These are phyloP conservation scores for Epizoanthus ramosus DNA, from an alignment of 92 coral and sea anemone species.

Conservation along the genomic window DNA sequence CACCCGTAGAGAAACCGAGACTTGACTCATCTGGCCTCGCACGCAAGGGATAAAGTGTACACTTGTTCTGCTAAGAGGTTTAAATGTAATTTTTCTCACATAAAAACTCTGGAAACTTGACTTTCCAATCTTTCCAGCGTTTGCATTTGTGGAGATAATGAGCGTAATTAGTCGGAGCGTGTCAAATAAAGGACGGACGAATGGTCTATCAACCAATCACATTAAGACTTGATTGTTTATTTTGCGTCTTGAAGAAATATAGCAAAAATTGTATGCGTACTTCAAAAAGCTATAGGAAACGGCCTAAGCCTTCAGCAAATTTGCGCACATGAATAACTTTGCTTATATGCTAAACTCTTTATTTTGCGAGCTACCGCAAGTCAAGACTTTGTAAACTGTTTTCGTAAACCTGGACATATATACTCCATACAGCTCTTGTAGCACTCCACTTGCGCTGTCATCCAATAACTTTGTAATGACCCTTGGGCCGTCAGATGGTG, in stretches of 20 bases:
- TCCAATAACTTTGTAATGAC: conserved; percentile 1
- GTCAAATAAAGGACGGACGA: conserved; percentile 33
- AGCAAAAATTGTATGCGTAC: background rate
- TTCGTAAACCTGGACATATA: background rate
- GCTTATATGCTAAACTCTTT: background rate
- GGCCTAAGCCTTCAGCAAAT: background rate
- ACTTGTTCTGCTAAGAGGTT: conserved; percentile 33
- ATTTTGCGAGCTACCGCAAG: background rate
- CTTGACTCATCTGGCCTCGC: conserved; percentile 28
- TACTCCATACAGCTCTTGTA: background rate
- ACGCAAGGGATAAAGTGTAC: conserved; percentile 10
- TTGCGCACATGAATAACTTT: background rate
- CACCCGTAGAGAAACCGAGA: conserved; percentile 22
- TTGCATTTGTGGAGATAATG: background rate
- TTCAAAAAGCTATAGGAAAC: background rate
- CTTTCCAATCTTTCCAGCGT: background rate
- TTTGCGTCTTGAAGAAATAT: background rate
- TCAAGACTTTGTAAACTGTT: background rate
- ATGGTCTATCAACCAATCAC: conserved; percentile 24
- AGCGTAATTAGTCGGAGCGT: background rate
- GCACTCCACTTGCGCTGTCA: background rate
- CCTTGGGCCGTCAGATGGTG: conserved; percentile 18
- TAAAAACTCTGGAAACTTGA: background rate
- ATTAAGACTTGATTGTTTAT: background rate
- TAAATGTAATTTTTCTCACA: conserved; percentile 1